phyloP scores from a whole-genome alignment of 2,888 invertebrate genomes.

The Rhaphigaster nebulosa region DNA sequence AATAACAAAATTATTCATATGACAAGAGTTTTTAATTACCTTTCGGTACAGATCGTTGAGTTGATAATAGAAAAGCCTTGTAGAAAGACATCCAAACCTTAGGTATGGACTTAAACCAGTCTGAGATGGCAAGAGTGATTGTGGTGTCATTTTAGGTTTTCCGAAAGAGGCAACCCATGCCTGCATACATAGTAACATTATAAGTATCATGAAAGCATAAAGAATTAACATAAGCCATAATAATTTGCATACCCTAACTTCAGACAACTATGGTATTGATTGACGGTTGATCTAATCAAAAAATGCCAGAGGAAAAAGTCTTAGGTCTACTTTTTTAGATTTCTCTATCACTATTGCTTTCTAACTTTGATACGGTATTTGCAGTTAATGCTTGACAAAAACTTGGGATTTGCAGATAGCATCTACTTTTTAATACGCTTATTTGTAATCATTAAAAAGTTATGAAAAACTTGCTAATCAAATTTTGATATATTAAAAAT shows the following conservation, averaged over 20 bases:
- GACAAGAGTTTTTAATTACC: slow-evolving; percentile 67
- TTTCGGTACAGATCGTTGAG: slow-evolving; percentile 77
- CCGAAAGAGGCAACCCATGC: slow-evolving; percentile 94
- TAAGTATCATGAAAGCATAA: not conserved
- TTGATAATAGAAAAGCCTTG: slow-evolving; percentile 86
- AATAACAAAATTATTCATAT: not conserved
- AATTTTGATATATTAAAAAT: too few species aligned
- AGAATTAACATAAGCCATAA: not conserved
- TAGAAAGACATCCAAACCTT: slow-evolving; percentile 87
- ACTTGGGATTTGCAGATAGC: too few species aligned
- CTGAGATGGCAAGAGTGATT: slow-evolving; percentile 84
- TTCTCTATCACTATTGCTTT: too few species aligned
- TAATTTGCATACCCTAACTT: not conserved
- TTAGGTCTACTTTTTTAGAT: too few species aligned
- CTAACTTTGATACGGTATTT: too few species aligned
- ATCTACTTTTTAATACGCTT: too few species aligned
- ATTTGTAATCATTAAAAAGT: too few species aligned
- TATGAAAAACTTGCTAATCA: too few species aligned
- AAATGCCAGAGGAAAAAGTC: too few species aligned
- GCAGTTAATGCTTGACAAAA: too few species aligned
- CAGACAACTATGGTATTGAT: not conserved
- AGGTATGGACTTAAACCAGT: slow-evolving; percentile 89
- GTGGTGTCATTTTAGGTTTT: slow-evolving; percentile 89
- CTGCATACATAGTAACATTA: slow-evolving; percentile 62
- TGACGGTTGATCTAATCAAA: too few species aligned